Conservation (phyloP, 2,888 invertebrate genomes). For the Torymus aiolomorphi region DNA sequence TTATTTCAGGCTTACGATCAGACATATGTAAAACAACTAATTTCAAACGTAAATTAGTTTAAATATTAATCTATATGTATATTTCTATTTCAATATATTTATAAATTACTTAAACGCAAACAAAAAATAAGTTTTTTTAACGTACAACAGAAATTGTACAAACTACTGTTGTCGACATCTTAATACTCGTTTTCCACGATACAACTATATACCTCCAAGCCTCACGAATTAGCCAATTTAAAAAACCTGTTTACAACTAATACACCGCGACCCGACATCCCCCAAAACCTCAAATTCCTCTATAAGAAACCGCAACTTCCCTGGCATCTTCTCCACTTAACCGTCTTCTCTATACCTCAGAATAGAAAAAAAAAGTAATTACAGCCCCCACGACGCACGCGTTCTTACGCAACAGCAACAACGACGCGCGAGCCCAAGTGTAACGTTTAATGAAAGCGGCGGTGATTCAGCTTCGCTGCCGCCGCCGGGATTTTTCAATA, state of each 20-base stretch:
- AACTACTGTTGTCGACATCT: no score
- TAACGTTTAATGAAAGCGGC: slow-evolving; percentile 31
- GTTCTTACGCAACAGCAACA: slow-evolving; percentile 19
- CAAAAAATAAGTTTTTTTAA: no score
- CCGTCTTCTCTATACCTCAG: not conserved
- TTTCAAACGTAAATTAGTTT: no score
- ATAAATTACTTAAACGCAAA: no score
- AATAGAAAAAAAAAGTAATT: slow-evolving; percentile 21
- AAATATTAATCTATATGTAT: no score
- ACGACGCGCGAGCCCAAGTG: slow-evolving; percentile 2
- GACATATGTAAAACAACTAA: not conserved
- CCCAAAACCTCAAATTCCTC: not conserved
- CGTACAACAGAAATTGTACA: no score
- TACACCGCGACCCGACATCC: no score
- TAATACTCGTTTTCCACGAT: no score
- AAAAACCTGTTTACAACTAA: no score
- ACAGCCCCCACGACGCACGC: not conserved
- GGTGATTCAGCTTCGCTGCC: slow-evolving; percentile 29
- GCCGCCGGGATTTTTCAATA: slow-evolving; percentile 31
- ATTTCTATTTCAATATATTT: no score
- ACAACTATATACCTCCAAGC: no score
- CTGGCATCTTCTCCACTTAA: not conserved
- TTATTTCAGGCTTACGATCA: slow-evolving; percentile 28
- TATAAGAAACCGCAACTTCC: slow-evolving; percentile 6
- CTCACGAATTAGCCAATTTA: no score